Base-by-base conservation (phyloP, 2,113 vertebrate species). In the Nesogale talazaci region DNA sequence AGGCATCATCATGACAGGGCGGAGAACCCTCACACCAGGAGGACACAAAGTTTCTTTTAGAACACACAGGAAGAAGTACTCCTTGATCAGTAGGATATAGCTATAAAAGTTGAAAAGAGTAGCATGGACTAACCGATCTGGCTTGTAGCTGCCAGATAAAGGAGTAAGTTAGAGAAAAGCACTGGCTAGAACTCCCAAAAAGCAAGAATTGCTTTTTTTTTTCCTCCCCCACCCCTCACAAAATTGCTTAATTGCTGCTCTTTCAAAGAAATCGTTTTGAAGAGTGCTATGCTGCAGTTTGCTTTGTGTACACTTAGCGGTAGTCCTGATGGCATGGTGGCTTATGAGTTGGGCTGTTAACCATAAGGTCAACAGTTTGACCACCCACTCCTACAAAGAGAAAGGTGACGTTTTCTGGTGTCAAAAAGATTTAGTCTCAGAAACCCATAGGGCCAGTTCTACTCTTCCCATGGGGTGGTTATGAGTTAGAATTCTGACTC, bases 21-120 rank as follows among this genome's bases (percentile, higher is more conserved):
- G 14, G 59, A 82, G 29, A 85, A 77, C 52, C 38, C 36, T 67
- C 74, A 52, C 90, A 34, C 29, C 69, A 16, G 83, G 25, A 63
- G 38, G 19, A 83, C 22, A 67, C 75, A 78, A 57, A 86, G 38
- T 31, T 92, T 91, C 31, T 80, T 83, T 93, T n/a, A 94, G 40
- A 91, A 63, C 15, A 75, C 27, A 2, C 65, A 70, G 36, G 61
- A 61, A 78, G 65, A 76, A 52, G 10, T 86, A 1, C 79, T 92
- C 83, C 34, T 91, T 87, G 27, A 78, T 7, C 27, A 90, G 0
- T 34, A 19, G 78, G 14, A 42, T 65, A 22, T 75, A 67, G 38
- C 20, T 76, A 3, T 34, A 69, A 85, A 82, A 42, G 19, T 4
- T 63, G 27, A 81, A 25, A 72, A 81, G 36, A 86, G 65, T n/a